Base-by-base conservation (phyloP, 2,113 vertebrate genomes). In the Macquaria ambigua region DNA sequence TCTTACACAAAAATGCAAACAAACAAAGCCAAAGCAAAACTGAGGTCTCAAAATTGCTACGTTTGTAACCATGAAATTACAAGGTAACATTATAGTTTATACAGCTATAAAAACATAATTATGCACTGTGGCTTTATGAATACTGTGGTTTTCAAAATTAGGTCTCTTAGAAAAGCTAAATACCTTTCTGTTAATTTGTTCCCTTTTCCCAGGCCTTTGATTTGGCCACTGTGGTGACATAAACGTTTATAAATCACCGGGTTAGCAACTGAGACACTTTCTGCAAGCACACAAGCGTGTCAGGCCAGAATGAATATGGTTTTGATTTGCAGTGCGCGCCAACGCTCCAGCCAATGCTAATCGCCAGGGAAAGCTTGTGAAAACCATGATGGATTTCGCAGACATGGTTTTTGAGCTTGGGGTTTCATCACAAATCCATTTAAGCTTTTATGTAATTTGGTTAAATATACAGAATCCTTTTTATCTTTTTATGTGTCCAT, bases 51-150 rank as follows among this genome's bases (percentile, higher is more conserved):
- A 97, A 96, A 90, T 93, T 93, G 88, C 91, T 95, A 96, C 89
- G 89, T 81, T 93, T 83, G 94, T 91, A 93, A 95, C 96, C 94
- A 94, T 96, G 87, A 97, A 97, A 97, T 97, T 96, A 96, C 93
- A 97, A 96, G 92, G 93, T 94, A 96, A 96, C 93, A 93, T 96
- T 96, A 95, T 93, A 84, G 91, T 96, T 96, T 96, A 94, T 96
- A 94, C 94, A 96, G 96, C 93, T 95, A 88, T 93, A 96, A 94
- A 94, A 92, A 88, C 94, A 93, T 96, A 97, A 96, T 94, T 96
- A 90, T 85, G 95, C 91, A 93, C 95, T 94, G 92, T 92, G 96
- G 96, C 89, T 93, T 96, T 94, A 94, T 94, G 95, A 95, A 95
- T 91, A 84, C 70, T 81, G 90, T 37, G 90, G 94, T 90, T 92